Evolutionary conservation across 2,888 invertebrate species (phyloP), one percentile per base, ranked within the genome.

Genomic region (Tricholauxania praeusta): DNA sequence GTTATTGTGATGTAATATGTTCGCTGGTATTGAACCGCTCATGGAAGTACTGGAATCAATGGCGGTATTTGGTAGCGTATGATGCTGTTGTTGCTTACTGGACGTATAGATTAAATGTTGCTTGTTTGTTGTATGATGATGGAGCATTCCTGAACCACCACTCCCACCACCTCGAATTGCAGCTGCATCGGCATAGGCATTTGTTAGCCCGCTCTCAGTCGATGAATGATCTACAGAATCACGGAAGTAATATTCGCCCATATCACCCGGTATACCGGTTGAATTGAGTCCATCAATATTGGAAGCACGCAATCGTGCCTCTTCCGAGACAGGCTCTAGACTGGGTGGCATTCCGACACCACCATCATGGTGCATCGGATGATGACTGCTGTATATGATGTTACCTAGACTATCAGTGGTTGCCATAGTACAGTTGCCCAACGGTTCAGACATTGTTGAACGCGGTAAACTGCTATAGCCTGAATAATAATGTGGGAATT

Each of bases 381-480:
- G 90, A 85, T 92, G 92, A 75, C 90, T 90, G 77, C 89, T 90
- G 79, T 89, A 90, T 48, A 89, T 89, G 82, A 90, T 77, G 74
- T 82, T 83, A 75, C 79, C 80, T 77, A 80, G 76, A 75, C 80
- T 80, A 77, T 83, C 84, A 60, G 79, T 78, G 81, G 86, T 79
- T 71, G 79, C 79, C 79, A 82, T 82, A 85, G 88, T 81, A 85
- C 87, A 85, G 83, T 81, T 82, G 85, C 90, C 90, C 76, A 91
- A 81, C 12, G 92, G 91, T 78, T 93, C 93, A 77, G 93, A 93
- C 89, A 95, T 94, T 82, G 94, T 94, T 72, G 95, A 94, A 77
- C 95, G 90, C 47, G 95, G 95, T 81, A 95, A 89, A 87, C 94
- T 95, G 88, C 94, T 94, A 88, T 95, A 95, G 73, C 94, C 95